These are phyloP conservation scores for Phylloscopus trochilus DNA, from an alignment of 2,113 vertebrate species.

Conservation along the genomic window DNA sequence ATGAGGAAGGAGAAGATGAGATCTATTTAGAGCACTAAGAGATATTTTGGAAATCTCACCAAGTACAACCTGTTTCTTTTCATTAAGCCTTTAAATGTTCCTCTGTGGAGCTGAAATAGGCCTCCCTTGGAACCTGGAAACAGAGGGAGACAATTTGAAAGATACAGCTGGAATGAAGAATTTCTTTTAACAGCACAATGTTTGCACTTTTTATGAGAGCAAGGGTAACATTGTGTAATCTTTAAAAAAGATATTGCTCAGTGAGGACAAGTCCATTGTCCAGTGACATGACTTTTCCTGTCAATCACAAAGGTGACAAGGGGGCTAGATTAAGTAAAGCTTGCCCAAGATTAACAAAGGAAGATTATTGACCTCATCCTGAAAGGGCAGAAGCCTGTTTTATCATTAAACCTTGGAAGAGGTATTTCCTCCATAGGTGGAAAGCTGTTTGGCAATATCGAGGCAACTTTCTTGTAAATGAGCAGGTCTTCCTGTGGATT, in stretches of 20 bases:
- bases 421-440: slow-evolving; percentile 35
- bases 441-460: not conserved
- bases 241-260: slow-evolving; percentile 32
- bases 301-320: slow-evolving; percentile 73
- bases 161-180: slow-evolving; percentile 20
- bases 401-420: slow-evolving; percentile 75
- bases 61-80: not conserved
- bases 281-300: slow-evolving; percentile 61
- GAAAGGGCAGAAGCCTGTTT: slow-evolving; percentile 75
- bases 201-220: slow-evolving; percentile 43
- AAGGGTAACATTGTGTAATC: slow-evolving; percentile 54
- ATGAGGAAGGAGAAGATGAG: not conserved
- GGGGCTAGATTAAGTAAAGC: slow-evolving; percentile 81
- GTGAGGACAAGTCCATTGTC: slow-evolving; percentile 61
- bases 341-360: slow-evolving; percentile 79
- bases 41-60: not conserved
- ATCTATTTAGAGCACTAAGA: not conserved
- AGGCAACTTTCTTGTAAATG: not conserved
- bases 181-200: slow-evolving; percentile 18
- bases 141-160: not conserved
- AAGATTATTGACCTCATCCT: slow-evolving; percentile 80
- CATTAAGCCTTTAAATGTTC: not conserved
- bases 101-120: not conserved
- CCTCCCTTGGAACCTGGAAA: not conserved
- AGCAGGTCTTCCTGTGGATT: not conserved